Evolutionary conservation across 2,113 vertebrate genomes (phyloP).

Genomic region (Panthera uncia): DNA sequence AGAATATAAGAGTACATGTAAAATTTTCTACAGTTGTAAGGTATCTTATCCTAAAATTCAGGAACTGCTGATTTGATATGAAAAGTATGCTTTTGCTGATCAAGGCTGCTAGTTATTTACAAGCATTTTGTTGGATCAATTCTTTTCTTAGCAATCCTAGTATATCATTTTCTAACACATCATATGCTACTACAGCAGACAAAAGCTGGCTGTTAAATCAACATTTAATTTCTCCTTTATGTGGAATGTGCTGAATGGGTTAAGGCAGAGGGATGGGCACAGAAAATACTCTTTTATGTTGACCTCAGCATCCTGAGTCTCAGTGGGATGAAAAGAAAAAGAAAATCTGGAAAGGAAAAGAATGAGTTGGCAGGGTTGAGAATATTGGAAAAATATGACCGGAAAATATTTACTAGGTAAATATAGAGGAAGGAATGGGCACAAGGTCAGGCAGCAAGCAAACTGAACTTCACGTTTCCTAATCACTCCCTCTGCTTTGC

Average conservation of each 20-base stretch:
- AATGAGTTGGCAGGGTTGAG: slow-evolving; percentile 4
- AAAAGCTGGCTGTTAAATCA: background rate
- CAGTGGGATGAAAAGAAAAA: background rate
- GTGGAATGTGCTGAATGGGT: background rate
- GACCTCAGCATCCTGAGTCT: background rate
- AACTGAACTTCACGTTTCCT: slow-evolving; percentile 56
- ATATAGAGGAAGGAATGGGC: background rate
- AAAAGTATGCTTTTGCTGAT: background rate
- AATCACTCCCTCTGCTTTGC: slow-evolving; percentile 62
- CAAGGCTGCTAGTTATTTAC: background rate
- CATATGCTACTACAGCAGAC: background rate
- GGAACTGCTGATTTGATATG: background rate
- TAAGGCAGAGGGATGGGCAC: background rate
- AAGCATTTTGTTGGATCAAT: background rate
- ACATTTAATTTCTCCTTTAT: background rate
- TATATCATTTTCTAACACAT: background rate
- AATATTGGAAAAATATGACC: slow-evolving; percentile 5
- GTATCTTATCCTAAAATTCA: slow-evolving; percentile 21
- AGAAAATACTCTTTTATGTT: background rate
- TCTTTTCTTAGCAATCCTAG: background rate
- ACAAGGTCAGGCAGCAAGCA: slow-evolving; percentile 33
- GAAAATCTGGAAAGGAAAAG: background rate
- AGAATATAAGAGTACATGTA: background rate
- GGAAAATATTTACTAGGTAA: background rate
- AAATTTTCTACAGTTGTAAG: background rate